Base-by-base conservation (phyloP, 2,888 invertebrate species). In the Caenorhabditis sinica region DNA sequence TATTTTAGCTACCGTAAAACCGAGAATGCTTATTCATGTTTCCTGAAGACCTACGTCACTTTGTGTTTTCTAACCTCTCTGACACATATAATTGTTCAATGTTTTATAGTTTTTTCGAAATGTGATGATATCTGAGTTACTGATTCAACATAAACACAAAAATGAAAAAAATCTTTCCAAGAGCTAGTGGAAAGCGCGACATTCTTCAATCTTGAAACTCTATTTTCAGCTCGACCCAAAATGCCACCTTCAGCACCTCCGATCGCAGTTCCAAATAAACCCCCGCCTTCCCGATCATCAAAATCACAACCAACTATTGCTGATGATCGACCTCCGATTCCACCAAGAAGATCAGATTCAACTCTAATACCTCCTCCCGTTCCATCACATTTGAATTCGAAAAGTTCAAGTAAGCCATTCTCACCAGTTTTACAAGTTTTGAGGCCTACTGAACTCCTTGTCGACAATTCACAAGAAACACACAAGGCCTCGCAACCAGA, bases 201-300 rank as follows among this genome's bases (percentile, higher is more conserved):
- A 17, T n/a, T 49, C n/a, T n/a, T 28, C 11, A 28, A 30, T 17
- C 3, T 58, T 17, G 13, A 28, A 23, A 40, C 11, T 36, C 36
- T 40, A n/a, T 58, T 56, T 72, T 13, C 65, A 80, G 80, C 58
- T 36, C 43, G 80, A n/a, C 80, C 80, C 1, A 43, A 56, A 45
- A 80, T 80, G 80, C 80, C 80, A 25, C 65, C 63, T 58, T 56
- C 80, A 17, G 71, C 45, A 13, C 80, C 72, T 0, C 65, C 72
- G 23, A 25, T 66, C 9, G 65, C 80, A 0, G 23, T 65, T 15
- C 80, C 80, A 0, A 23, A 45, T 2, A 58, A 80, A 20, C 80
- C 80, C 28, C 80, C 80, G 4, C 80, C 80, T 17, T 0, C 17
- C 2, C 65, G 72, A 9, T 51, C 72, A 1, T 33, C 80, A 9